phyloP scores from a whole-genome alignment of 1,140 invertebrate species.

The Euwallacea fornicatus region DNA sequence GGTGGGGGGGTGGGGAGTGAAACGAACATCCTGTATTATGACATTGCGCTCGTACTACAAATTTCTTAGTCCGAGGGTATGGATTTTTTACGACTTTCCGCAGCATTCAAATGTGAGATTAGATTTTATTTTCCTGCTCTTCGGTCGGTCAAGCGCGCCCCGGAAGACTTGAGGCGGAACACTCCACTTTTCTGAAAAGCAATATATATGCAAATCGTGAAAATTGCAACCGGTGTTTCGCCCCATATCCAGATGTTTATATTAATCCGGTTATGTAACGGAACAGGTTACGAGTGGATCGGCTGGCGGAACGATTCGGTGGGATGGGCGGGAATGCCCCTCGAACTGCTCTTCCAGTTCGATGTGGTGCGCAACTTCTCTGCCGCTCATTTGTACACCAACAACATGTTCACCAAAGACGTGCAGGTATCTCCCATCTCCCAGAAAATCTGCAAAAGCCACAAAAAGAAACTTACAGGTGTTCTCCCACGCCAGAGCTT shows the following conservation, averaged over 20 bases:
- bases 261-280: neutral
- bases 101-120: neutral
- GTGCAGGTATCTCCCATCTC: conserved; percentile 59
- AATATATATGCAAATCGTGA: conserved; percentile 16
- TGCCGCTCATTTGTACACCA: conserved; percentile 69
- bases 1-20: no score
- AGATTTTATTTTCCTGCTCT: no score
- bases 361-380: conserved; percentile 75
- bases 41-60: no score
- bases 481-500: conserved; percentile 69
- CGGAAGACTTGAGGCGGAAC: conserved; percentile 2
- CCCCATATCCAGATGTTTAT: neutral
- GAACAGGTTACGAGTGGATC: conserved; percentile 78
- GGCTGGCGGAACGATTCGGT: conserved; percentile 76
- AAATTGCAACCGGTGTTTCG: conserved; percentile 5
- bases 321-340: conserved; percentile 60
- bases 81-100: neutral
- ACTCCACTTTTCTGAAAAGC: conserved; percentile 10
- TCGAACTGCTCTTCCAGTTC: conserved; percentile 76
- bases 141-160: conserved; percentile 5
- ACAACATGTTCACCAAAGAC: conserved; percentile 66
- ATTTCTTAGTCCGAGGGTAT: no score
- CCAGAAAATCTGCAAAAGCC: no score
- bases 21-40: no score
- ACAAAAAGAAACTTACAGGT: conserved; percentile 55